A percentile compares a stretch with the other conserved stretches of the same genome.
Conservation (phyloP, 1,140 invertebrate genomes). For the Drosophila bipectinata region DNA sequence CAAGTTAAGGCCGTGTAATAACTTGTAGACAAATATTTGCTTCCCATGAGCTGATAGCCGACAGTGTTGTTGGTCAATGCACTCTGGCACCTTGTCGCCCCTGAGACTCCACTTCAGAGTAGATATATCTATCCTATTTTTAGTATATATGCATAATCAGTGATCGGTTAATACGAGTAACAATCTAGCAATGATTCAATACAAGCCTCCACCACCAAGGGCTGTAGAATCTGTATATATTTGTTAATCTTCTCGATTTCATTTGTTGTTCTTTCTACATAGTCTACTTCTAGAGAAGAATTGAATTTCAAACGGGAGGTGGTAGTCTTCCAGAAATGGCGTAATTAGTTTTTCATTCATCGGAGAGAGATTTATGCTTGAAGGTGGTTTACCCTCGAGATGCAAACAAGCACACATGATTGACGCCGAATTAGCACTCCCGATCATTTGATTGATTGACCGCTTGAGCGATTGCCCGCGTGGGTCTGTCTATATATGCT, state of each 20-base stretch:
- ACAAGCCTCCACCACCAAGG: neutral
- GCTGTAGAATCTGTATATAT: neutral
- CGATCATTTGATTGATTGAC: conserved; percentile 43
- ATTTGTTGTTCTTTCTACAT: conserved; percentile 7
- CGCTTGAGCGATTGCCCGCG: conserved; percentile 30
- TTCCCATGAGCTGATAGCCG: conserved; percentile 25
- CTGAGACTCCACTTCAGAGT: conserved; percentile 20
- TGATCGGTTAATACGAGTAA: neutral
- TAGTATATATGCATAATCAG: neutral
- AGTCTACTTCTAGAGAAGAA: neutral
- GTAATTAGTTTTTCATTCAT: conserved; percentile 28
- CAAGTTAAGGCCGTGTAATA: conserved; percentile 43
- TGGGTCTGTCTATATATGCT: conserved; percentile 6
- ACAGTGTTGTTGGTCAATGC: conserved; percentile 42
- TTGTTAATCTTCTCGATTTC: conserved; percentile 17
- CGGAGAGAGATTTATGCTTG: conserved; percentile 2
- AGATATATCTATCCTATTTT: neutral
- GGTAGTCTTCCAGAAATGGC: neutral
- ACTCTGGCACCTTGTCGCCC: conserved; percentile 14
- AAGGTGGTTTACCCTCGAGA: conserved; percentile 21
- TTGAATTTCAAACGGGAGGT: conserved; percentile 5
- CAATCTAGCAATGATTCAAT: conserved; percentile 2
- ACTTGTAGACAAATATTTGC: conserved; percentile 43
- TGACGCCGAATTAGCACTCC: conserved; percentile 24
- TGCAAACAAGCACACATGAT: conserved; percentile 43